Evolutionary conservation across 1,140 invertebrate species (phyloP).

Genomic region (Tribolium castaneum): DNA sequence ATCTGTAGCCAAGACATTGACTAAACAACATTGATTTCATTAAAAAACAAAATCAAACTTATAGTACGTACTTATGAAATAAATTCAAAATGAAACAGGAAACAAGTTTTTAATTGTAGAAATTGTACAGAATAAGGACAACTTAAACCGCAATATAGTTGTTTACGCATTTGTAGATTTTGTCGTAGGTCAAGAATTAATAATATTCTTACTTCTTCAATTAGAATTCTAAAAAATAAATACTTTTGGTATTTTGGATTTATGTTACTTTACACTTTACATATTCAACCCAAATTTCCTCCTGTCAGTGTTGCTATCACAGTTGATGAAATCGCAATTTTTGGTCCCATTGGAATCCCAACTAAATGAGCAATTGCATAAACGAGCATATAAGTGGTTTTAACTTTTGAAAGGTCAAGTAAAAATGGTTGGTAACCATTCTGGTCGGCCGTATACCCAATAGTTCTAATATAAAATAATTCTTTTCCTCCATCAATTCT

Average conservation of each 20-base stretch:
- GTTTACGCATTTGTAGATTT: neutral
- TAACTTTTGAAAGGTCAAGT: neutral
- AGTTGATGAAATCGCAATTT: neutral
- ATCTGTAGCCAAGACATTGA: too few relatives aligned
- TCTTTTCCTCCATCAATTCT: neutral
- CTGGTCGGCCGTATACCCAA: neutral
- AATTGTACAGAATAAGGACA: too few relatives aligned
- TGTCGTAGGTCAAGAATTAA: neutral
- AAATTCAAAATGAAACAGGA: too few relatives aligned
- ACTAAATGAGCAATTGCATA: neutral
- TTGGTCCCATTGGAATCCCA: neutral
- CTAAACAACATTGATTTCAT: neutral
- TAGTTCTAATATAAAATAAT: neutral
- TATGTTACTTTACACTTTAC: too few relatives aligned
- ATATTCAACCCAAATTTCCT: neutral
- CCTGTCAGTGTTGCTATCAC: neutral
- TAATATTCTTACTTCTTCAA: neutral
- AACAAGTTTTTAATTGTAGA: too few relatives aligned
- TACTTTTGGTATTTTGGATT: too few relatives aligned
- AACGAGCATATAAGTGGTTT: neutral
- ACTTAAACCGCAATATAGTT: too few relatives aligned
- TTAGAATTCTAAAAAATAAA: too few relatives aligned
- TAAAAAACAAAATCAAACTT: too few relatives aligned
- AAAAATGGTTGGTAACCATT: constrained; percentile 14
- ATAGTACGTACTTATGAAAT: too few relatives aligned